Percentiles rank a stretch among this genome's conserved stretches.
These are phyloP conservation scores for Porites lobata DNA, from an alignment of 92 coral and sea anemone species.

Conservation along the genomic window DNA sequence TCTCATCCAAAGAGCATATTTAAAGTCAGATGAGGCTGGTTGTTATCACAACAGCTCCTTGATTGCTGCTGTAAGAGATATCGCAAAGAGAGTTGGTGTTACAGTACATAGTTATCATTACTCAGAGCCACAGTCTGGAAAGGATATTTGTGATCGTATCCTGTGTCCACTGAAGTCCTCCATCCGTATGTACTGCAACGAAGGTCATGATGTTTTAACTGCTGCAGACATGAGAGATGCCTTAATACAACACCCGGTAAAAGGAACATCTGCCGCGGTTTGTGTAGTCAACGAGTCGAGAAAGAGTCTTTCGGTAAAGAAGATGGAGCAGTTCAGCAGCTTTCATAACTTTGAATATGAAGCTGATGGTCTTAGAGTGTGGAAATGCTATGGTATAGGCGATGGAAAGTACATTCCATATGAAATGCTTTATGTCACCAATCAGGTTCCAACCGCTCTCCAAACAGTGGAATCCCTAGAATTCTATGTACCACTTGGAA, in stretches of 20 bases:
- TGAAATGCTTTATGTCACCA: slow-evolving; percentile 34
- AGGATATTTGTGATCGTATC: slow-evolving; percentile 80
- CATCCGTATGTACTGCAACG: slow-evolving; percentile 77
- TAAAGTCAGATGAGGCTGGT: slow-evolving; percentile 85
- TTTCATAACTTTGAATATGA: slow-evolving; percentile 75
- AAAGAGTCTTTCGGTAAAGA: slow-evolving; percentile 56
- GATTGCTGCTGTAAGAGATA: slow-evolving; percentile 73
- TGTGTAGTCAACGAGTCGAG: slow-evolving; percentile 63
- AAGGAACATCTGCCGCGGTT: slow-evolving; percentile 85
- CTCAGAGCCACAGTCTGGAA: slow-evolving; percentile 87
- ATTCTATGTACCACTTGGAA: slow-evolving; percentile 54
- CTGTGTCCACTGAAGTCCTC: slow-evolving; percentile 82
- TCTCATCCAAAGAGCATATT: slow-evolving; percentile 54
- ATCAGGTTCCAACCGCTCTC: slow-evolving; percentile 70
- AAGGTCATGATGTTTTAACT: slow-evolving; percentile 84
- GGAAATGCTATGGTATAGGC: slow-evolving; percentile 81
- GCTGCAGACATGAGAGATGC: slow-evolving; percentile 85
- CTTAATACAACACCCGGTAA: slow-evolving; percentile 78
- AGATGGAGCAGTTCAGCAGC: slow-evolving; percentile 60
- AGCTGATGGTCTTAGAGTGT: slow-evolving; percentile 68
- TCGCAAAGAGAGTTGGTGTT: slow-evolving; percentile 69
- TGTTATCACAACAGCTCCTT: slow-evolving; percentile 80
- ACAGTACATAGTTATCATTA: slow-evolving; percentile 71
- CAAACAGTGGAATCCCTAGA: slow-evolving; percentile 51
- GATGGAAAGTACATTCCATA: slow-evolving; percentile 65